Base-by-base conservation (phyloP, 2,888 invertebrate species). In the Callyntrura sp. region DNA sequence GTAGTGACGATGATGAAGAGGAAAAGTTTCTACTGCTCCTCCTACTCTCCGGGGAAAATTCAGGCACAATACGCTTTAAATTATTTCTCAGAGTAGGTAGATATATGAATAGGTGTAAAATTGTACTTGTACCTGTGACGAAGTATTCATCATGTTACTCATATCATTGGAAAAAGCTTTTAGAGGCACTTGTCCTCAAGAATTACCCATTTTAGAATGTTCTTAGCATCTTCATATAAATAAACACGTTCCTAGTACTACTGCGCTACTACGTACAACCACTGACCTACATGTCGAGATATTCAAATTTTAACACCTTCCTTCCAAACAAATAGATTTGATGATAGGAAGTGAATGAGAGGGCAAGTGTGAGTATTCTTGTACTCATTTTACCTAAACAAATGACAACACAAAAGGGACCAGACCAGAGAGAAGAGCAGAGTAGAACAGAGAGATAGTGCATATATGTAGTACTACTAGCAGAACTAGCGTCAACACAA, bases 281-380 rank as follows among this genome's bases (percentile, higher is more conserved):
- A 35, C 23, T 25, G 6, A 62, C 25, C 60, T 62, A 86, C 62
- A 65, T 86, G 76, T 60, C 43, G 9, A 51, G 48, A 65, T n/a
- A 51, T 51, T 43, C 6, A 65, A 79, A 86, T 86, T 86, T 86
- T 86, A 62, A 79, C 86, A 86, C 86, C 70, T 86, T 79, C 60
- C 35, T 60, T 55, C 48, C 43, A 55, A 70, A 85, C 43, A 57
- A 17, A 65, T 35, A 35, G 35, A 35, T 35, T 35, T 35, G 65
- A 17, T 73, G 73, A 70, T 70, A 45, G n/a, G 68, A 68, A 35
- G n/a, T 17, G 35, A 68, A 3, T 68, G 25, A 25, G 62, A 25
- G 20, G 25, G 68, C 3, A 14, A 43, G 70, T 70, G 70, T 14
- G 70, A 70, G 70, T 17, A 70, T 73, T 45, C 73, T 43, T 70